phyloP scores from a whole-genome alignment of 2,888 invertebrate species.

The Metellina segmentata region DNA sequence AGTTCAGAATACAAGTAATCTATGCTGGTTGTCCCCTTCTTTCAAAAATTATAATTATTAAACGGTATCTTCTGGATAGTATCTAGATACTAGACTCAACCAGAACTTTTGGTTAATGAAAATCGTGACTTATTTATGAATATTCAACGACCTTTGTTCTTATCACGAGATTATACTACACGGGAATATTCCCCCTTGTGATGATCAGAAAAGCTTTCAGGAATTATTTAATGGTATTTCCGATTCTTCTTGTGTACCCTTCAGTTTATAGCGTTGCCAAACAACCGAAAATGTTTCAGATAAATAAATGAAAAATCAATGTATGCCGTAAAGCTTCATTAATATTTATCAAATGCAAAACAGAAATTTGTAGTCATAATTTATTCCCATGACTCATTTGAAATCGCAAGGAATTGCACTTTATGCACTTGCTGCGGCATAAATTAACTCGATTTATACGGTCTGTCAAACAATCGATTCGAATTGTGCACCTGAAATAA shows the following conservation, averaged over 20 bases:
- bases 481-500: background rate
- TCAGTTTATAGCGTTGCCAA: slow-evolving; percentile 41
- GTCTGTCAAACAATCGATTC: slow-evolving; percentile 19
- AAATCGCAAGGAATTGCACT: slow-evolving; percentile 10
- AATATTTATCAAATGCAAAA: slow-evolving; percentile 65
- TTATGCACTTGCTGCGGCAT: slow-evolving; percentile 33
- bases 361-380: slow-evolving; percentile 60
- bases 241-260: background rate
- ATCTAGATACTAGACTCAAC: background rate
- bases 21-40: too few species aligned
- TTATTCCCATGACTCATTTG: slow-evolving; percentile 22
- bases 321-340: slow-evolving; percentile 35
- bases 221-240: slow-evolving; percentile 19
- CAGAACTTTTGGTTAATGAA: background rate
- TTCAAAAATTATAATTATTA: too few species aligned
- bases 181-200: background rate
- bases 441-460: slow-evolving; percentile 51
- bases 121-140: background rate
- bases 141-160: background rate
- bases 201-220: background rate
- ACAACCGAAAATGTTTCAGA: slow-evolving; percentile 42
- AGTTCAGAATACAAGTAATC: too few species aligned
- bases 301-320: slow-evolving; percentile 61
- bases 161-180: background rate
- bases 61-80: too few species aligned